A percentile compares a stretch with the other conserved stretches of the same genome.
phyloP scores from a whole-genome alignment of 2,113 vertebrate species.

The Dolichotis patagonum region DNA sequence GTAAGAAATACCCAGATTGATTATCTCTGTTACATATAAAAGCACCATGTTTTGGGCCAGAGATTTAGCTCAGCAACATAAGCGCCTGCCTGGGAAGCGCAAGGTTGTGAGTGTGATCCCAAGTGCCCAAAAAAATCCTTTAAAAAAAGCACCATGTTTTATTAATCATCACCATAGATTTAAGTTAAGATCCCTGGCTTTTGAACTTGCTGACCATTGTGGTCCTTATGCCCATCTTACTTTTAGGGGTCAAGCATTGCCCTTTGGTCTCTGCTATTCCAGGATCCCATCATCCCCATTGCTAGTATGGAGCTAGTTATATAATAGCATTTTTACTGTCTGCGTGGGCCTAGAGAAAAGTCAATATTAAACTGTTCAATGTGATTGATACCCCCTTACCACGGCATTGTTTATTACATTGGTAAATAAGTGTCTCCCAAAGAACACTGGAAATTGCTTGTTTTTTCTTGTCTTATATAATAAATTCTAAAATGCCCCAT shows the following conservation, averaged over 20 bases:
- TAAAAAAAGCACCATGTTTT: not conserved
- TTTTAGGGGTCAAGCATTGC: not conserved
- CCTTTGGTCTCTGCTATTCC: constrained; percentile 32
- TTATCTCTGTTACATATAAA: not conserved
- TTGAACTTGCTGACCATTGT: not conserved
- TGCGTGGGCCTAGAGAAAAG: not conserved
- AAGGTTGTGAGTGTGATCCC: too few species aligned
- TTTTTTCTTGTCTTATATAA: not conserved
- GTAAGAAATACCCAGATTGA: not conserved
- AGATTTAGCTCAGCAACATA: too few species aligned
- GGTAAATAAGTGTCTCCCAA: constrained; percentile 26
- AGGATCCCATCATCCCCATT: not conserved
- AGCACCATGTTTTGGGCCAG: not conserved
- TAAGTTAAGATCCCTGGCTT: not conserved
- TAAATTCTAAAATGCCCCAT: not conserved
- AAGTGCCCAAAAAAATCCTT: too few species aligned
- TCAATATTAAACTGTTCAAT: constrained; percentile 32
- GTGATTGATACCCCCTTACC: too few species aligned
- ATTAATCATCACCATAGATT: not conserved
- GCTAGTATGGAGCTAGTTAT: not conserved
- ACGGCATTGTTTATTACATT: not conserved
- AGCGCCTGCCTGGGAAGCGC: too few species aligned
- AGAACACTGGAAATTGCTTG: not conserved
- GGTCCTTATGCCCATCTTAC: not conserved
- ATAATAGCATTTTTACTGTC: not conserved